Evolutionary conservation across 2,888 invertebrate genomes (phyloP).

Genomic region (Panzeria rudis): DNA sequence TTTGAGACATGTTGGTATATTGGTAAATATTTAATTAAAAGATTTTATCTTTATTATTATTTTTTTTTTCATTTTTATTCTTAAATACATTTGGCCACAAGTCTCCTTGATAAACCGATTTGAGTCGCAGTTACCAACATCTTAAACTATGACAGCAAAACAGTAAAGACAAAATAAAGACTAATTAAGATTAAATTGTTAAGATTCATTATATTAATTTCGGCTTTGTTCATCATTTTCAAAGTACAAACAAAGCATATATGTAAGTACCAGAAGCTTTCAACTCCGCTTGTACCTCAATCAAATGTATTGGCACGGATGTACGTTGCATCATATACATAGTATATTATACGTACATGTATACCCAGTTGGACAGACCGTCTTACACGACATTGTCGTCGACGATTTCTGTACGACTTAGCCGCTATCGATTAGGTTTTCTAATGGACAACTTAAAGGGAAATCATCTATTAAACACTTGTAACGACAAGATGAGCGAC

Average conservation of each 20-base stretch:
- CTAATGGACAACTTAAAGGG: too few species aligned
- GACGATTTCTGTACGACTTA: too few species aligned
- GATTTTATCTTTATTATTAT: conserved; percentile 50
- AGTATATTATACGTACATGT: too few species aligned
- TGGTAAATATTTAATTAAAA: conserved; percentile 63
- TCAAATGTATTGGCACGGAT: background rate
- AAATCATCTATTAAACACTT: too few species aligned
- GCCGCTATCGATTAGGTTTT: too few species aligned
- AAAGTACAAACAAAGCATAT: background rate
- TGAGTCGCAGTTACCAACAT: conserved; percentile 3
- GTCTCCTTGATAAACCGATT: conserved; percentile 44
- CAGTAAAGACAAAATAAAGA: conserved; percentile 33
- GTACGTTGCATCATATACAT: background rate
- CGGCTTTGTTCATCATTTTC: conserved; percentile 12
- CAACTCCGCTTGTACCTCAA: background rate
- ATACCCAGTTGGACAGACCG: too few species aligned
- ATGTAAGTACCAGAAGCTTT: conserved; percentile 7
- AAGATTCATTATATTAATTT: conserved; percentile 13
- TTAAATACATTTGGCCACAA: conserved; percentile 21
- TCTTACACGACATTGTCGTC: too few species aligned
- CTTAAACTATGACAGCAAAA: background rate
- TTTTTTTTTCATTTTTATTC: background rate
- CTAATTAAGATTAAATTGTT: conserved; percentile 56
- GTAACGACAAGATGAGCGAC: too few species aligned
- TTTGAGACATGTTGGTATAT: conserved; percentile 39